Base-by-base conservation (phyloP, 2,888 invertebrate genomes). In the Tetropium fuscum region DNA sequence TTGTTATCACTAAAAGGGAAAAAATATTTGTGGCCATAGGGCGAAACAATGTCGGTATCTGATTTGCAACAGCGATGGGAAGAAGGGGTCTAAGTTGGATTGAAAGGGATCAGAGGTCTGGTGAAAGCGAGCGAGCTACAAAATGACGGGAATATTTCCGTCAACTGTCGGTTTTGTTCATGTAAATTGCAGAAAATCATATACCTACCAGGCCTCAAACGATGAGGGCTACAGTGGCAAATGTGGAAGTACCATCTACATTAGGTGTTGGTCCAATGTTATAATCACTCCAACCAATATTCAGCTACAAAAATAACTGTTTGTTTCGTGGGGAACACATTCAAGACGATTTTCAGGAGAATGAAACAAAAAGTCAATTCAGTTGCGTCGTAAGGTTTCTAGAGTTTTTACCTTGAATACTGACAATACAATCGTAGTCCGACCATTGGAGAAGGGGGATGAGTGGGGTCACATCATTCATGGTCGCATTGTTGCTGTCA, bases 261-360 rank as follows among this genome's bases (percentile, higher is more conserved):
- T 25, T n/a, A 25, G 8, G 25, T 25, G 25, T 25, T 25, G 25
- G 25, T 25, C 25, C 25, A 2, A 25, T 25, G 25, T 25, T n/a
- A n/a, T n/a, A 1, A 25, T 25, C 25, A 4, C 4, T 25, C 25
- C 25, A 25, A 25, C 25, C 25, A 25, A 25, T 4, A 25, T 25
- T 25, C 25, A 25, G n/a, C 25, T 25, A 25, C 25, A 25, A 2
- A 25, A n/a, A n/a, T n/a, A n/a, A 25, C 8, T 25, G 25, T 25
- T 25, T 25, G 25, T 36, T 36, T 36, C 11, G 38, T 36, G 38
- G 38, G 38, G 38, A 36, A 36, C 38, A 36, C 38, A 36, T 36
- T 10, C 38, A 8, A 36, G 38, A 36, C 38, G 38, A 36, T 36
- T 36, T 36, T 36, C 38, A 36, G 38, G 38, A 36, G 38, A 36